phyloP scores from a whole-genome alignment of 1,140 invertebrate species.

The Agraylea sexmaculata region DNA sequence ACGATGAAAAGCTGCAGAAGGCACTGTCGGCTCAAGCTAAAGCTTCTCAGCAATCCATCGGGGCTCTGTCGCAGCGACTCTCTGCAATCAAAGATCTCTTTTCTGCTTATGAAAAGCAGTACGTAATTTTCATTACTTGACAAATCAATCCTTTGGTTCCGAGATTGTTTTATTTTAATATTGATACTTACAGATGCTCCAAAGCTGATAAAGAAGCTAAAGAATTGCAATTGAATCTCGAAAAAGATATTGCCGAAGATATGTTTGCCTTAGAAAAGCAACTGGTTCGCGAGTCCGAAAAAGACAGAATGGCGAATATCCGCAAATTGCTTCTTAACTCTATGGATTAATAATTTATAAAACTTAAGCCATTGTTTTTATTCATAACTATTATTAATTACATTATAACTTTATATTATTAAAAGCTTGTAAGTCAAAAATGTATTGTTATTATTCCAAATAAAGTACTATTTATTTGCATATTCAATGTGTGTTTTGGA shows the following conservation, averaged over 20 bases:
- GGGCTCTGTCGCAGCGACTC: background rate
- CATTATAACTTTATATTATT: no score
- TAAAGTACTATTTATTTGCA: no score
- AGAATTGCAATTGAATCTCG: background rate
- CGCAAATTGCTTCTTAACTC: no score
- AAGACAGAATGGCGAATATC: conserved; percentile 2
- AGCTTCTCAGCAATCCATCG: conserved; percentile 1
- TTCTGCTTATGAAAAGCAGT: conserved; percentile 2
- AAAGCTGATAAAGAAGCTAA: conserved; percentile 1
- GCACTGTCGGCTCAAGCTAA: background rate
- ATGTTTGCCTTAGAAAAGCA: background rate
- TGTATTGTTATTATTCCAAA: no score
- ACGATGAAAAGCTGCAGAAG: conserved; percentile 3
- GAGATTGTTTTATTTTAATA: background rate
- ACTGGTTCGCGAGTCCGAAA: background rate
- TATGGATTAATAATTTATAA: no score
- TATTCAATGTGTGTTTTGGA: no score
- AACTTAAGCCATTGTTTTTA: no score
- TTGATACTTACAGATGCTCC: conserved; percentile 4
- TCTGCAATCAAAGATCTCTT: background rate
- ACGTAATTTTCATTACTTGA: background rate
- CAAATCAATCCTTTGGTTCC: background rate
- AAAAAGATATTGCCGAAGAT: background rate
- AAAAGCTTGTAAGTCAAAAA: no score
- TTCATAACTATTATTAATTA: no score